Conservation (phyloP, 2,888 invertebrate genomes). For the Drosophila phalerata region DNA sequence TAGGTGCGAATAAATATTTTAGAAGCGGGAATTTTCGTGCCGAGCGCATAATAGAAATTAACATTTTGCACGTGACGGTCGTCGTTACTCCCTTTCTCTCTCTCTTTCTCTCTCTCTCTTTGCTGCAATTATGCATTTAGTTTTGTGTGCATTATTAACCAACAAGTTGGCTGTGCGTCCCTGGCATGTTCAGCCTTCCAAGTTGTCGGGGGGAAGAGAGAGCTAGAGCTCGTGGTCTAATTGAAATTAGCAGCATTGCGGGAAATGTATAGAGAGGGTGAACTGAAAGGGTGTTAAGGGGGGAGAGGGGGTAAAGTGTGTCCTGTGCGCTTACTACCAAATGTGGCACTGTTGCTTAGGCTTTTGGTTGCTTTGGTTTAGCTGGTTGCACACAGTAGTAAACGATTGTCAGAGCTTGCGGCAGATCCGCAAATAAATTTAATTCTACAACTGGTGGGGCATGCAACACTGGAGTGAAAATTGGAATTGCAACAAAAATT, state of each 20-base stretch:
- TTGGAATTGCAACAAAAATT: slow-evolving; percentile 15
- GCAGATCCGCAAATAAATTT: slow-evolving; percentile 29
- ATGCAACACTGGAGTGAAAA: background rate
- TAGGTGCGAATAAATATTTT: slow-evolving; percentile 82
- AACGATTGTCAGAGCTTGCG: slow-evolving; percentile 43
- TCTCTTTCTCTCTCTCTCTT: background rate
- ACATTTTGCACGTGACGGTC: slow-evolving; percentile 76
- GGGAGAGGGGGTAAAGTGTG: background rate
- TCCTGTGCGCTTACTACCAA: slow-evolving; percentile 30
- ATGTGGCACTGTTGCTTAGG: slow-evolving; percentile 43
- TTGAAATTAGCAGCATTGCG: slow-evolving; percentile 72
- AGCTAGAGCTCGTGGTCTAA: slow-evolving; percentile 67
- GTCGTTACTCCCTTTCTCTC: background rate
- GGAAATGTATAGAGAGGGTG: background rate
- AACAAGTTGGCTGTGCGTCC: slow-evolving; percentile 63
- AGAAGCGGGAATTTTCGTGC: slow-evolving; percentile 57
- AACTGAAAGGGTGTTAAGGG: background rate
- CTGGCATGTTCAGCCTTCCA: slow-evolving; percentile 28
- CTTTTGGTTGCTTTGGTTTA: slow-evolving; percentile 26
- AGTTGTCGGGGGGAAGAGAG: slow-evolving; percentile 6
- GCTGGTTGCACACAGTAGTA: slow-evolving; percentile 27
- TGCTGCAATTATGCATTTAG: slow-evolving; percentile 79
- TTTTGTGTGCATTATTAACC: slow-evolving; percentile 81
- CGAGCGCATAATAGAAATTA: slow-evolving; percentile 75
- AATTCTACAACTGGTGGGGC: slow-evolving; percentile 10